phyloP scores from a whole-genome alignment of 2,888 invertebrate genomes.

The Craniophora ligustri region DNA sequence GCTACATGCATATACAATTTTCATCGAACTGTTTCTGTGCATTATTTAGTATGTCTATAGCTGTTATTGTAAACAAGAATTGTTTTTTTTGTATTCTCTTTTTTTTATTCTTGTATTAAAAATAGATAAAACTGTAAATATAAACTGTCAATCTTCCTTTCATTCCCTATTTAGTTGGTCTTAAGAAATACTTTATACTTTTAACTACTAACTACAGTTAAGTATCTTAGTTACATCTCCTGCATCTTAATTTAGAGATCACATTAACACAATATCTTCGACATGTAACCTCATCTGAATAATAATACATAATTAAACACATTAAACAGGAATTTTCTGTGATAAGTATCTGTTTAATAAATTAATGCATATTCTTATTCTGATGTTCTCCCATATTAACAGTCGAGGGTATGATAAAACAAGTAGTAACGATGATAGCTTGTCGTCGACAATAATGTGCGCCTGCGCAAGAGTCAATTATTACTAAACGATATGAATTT shows the following conservation, averaged over 20 bases:
- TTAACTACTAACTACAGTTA: too few relatives aligned
- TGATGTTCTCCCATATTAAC: constrained; percentile 41
- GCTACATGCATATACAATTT: constrained; percentile 72
- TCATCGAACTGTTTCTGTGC: constrained; percentile 75
- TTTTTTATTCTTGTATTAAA: too few relatives aligned
- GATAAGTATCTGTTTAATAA: constrained; percentile 41
- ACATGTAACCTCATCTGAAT: constrained; percentile 32
- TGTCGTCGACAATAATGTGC: constrained; percentile 62
- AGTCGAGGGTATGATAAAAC: constrained; percentile 54
- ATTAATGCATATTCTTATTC: constrained; percentile 40
- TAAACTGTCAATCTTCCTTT: too few relatives aligned
- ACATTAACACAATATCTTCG: constrained; percentile 15
- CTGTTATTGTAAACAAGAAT: constrained; percentile 26
- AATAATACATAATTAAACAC: constrained; percentile 37
- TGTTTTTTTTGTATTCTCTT: constrained; percentile 25
- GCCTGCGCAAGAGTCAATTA: constrained; percentile 59
- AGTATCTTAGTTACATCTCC: constrained; percentile 6
- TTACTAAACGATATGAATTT: constrained; percentile 77
- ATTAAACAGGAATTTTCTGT: constrained; percentile 36
- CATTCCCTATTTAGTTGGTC: not conserved
- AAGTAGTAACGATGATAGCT: constrained; percentile 69
- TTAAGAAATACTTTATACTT: constrained; percentile 22
- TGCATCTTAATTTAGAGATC: constrained; percentile 34
- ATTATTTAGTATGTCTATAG: constrained; percentile 35
- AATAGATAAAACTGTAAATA: constrained; percentile 10